A percentile compares a stretch with the other conserved stretches of the same genome.
These are phyloP conservation scores for Istiophorus platypterus DNA, from an alignment of 2,113 vertebrate species.

Conservation along the genomic window DNA sequence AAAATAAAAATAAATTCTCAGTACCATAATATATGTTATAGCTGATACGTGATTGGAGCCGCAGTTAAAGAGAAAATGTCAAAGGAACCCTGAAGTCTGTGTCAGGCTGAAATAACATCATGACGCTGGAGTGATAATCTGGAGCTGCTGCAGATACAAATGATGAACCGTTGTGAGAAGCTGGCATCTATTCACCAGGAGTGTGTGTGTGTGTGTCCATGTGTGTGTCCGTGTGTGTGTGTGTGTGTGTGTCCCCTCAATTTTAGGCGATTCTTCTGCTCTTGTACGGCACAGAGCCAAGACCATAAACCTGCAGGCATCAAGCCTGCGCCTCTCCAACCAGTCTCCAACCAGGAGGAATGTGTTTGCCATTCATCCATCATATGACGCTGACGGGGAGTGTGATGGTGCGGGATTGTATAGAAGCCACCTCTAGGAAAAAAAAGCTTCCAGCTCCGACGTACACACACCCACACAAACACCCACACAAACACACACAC, in stretches of 20 bases:
- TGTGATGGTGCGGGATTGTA: conserved; percentile 26
- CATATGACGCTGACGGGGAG: conserved; percentile 46
- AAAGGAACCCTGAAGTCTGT: conserved; percentile 37
- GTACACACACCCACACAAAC: conserved; percentile 20
- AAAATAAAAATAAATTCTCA: conserved; percentile 20
- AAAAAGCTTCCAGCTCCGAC: conserved; percentile 17
- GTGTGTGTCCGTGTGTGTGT: too few species aligned
- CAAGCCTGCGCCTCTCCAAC: background rate
- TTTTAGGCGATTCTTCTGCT: too few species aligned
- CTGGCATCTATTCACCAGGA: background rate
- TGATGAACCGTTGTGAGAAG: conserved; percentile 17
- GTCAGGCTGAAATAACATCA: conserved; percentile 73
- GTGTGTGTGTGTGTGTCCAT: too few species aligned
- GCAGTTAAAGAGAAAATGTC: conserved; percentile 52
- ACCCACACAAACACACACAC: conserved; percentile 17
- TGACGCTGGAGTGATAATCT: conserved; percentile 46
- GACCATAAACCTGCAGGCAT: background rate
- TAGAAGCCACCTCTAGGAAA: conserved; percentile 1
- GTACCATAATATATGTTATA: conserved; percentile 17
- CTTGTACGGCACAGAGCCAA: background rate
- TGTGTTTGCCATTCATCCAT: conserved; percentile 27
- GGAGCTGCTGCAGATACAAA: conserved; percentile 35
- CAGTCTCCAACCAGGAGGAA: conserved; percentile 2
- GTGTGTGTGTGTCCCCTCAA: too few species aligned
- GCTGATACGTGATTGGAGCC: conserved; percentile 25